Base-by-base conservation (phyloP, 2,888 invertebrate species). In the Oscheius sp. region DNA sequence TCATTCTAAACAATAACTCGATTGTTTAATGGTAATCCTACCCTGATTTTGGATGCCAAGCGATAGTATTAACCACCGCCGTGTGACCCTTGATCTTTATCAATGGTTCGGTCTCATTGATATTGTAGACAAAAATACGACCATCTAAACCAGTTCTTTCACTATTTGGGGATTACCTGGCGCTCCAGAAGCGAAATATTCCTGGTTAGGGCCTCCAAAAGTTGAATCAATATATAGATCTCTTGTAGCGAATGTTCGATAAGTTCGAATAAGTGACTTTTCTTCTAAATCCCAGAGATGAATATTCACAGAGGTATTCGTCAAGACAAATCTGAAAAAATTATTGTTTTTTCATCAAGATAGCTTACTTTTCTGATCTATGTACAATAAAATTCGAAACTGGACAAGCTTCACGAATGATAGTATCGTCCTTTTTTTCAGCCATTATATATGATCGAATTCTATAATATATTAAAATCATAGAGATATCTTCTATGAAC, bases 11-110 rank as follows among this genome's bases (percentile, higher is more conserved):
- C 37, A 58, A 8, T 4, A 37, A 27, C 6, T 31, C 29, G 5
- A 8, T n/a, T 4, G 15, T 20, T 3, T 15, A n/a, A n/a, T 39
- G 25, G 10, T 15, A 17, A 17, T n/a, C 52, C 23, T 65, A 71
- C 55, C 70, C 67, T 23, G 74, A 65, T 1, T n/a, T 48, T 3
- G 76, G 76, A 53, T 73, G 69, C 76, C 76, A 76, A 0, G 71
- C n/a, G 10, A 72, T 71, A 3, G 65, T 68, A 57, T 76, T 76
- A 31, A 76, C 70, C 31, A 55, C 50, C 0, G 48, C 64, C 1
- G 20, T 25, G 53, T 76, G 76, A 1, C 71, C 72, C 17, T 66
- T 66, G 10, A 76, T 17, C 8, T 45, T 17, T 27, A 61, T 39
- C 17, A 61, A 45, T 2, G 76, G 76, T 25, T 68, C 65, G 17